Evolutionary conservation across 2,797 vertebrate genomes (phyloP), one percentile per base, ranked within the genome.

Genomic region (Pangasius macronema): DNA sequence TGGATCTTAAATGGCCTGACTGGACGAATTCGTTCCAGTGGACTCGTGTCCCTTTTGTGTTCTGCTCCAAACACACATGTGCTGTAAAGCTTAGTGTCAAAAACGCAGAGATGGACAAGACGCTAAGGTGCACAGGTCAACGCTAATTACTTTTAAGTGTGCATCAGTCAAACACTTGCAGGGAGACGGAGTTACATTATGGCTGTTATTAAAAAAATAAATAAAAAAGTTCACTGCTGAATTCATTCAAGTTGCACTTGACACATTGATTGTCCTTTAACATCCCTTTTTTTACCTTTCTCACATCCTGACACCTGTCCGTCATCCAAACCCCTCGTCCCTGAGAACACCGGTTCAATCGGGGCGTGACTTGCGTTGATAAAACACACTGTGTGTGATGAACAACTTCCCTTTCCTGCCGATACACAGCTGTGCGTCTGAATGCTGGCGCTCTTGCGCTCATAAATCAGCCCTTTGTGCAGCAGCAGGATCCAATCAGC

Each of bases 381-480:
- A 96, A 96, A 97, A 97, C 95, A 95, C 95, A 95, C 94, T 94
- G 94, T 92, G 95, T 94, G 96, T 98, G 97, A 99, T 98, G 97
- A 97, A 98, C 97, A 97, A 97, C 97, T 99, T 98, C 98, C 97
- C 95, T 96, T 98, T 98, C 97, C 98, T 98, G 97, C 96, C 93
- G 94, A 93, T 96, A 94, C 94, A 96, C 98, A 99, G 97, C 97
- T 98, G 97, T 95, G 96, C 93, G 94, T 94, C 94, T 95, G 95
- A 92, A 95, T 92, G 94, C 94, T 95, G 94, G 95, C 95, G 95
- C 96, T 96, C 85, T 95, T 92, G 88, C 92, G 94, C 97, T 95
- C 95, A 96, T 98, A 97, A 98, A 98, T 99, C 97, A 98, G 95
- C 93, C 92, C 96, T 98, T 98, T 99, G 97, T 97, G 96, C 97